Percentiles rank a stretch among this genome's conserved stretches.
Evolutionary conservation across 2,888 invertebrate species (phyloP).

Genomic region (Aleiodes testaceus): DNA sequence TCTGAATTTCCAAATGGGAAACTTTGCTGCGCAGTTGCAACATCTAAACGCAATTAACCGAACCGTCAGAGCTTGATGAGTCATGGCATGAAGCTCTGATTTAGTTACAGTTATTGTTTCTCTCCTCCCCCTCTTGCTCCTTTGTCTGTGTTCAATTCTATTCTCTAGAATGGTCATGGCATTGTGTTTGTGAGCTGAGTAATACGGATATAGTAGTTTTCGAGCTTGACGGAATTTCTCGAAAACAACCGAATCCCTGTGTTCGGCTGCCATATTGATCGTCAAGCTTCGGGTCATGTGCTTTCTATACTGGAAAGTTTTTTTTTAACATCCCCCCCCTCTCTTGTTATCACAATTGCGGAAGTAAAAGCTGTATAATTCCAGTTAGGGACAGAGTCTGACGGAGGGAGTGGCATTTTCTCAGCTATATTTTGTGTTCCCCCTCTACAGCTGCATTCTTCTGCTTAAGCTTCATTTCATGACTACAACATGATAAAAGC

Average conservation of each 20-base stretch:
- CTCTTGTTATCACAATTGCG: neutral
- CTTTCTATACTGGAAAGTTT: constrained; percentile 16
- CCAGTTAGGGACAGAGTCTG: neutral
- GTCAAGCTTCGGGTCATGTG: constrained; percentile 28
- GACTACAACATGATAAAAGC: constrained; percentile 6
- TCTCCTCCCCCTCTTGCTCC: constrained; percentile 3
- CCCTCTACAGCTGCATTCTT: constrained; percentile 10
- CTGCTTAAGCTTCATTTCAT: constrained; percentile 21
- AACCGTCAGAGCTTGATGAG: constrained; percentile 26
- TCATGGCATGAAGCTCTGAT: constrained; percentile 11
- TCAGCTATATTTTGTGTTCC: neutral
- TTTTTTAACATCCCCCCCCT: constrained; percentile 1
- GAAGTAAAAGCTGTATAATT: constrained; percentile 21
- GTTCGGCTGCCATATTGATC: constrained; percentile 38
- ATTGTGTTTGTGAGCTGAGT: constrained; percentile 25
- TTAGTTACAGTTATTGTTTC: constrained; percentile 18
- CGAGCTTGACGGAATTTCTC: constrained; percentile 36
- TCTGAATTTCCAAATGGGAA: neutral
- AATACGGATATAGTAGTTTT: constrained; percentile 39
- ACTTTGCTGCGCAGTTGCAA: constrained; percentile 14
- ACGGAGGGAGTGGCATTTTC: neutral
- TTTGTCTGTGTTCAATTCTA: constrained; percentile 25
- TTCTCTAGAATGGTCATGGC: constrained; percentile 34
- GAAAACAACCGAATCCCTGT: constrained; percentile 26
- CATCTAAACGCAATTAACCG: neutral